Evolutionary conservation across 1,140 invertebrate species (phyloP), one percentile per base, ranked within the genome.

Genomic region (Bombyx mandarina): DNA sequence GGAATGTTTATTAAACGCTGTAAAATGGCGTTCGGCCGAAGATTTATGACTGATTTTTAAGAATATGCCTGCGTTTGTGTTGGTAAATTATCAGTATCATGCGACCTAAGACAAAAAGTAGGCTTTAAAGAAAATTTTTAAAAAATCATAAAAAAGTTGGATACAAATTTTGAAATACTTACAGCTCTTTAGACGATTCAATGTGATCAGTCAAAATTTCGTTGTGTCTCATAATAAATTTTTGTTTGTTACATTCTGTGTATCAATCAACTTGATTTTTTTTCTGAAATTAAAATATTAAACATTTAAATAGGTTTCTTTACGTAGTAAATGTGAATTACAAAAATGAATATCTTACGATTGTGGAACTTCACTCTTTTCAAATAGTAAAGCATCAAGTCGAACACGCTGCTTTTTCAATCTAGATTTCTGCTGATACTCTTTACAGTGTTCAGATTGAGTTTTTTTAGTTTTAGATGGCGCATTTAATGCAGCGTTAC

Each of bases 311-410:
- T 52, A 4, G 51, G 51, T 52, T 52, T 52, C 51, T 52, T 52
- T 52, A 52, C 51, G 35, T 52, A 52, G 51, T 52, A 52, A 52
- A 52, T 54, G 26, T 54, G 26, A 54, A 54, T 54, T 54, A 54
- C 52, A 54, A 54, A 54, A 43, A 54, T 54, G 52, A 54, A 54
- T 54, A 43, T 54, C 43, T 43, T 54, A 54, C 52, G 52, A 54
- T 54, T 54, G 52, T 54, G 52, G 52, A 54, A 43, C 42, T 54
- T 54, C 52, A 54, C 52, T 43, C 52, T 43, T 54, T 54, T 54
- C 52, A 43, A 43, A 54, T 43, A 54, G 42, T 54, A 54, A 54
- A 54, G 52, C 52, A 54, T 43, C 52, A 54, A 54, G 52, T 54
- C 43, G 52, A 54, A 54, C 52, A 54, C 26, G 52, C 42, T 54